Percentiles rank a stretch among this genome's conserved stretches.
phyloP scores from a whole-genome alignment of 2,113 vertebrate genomes.

The Oxyruncus cristatus region DNA sequence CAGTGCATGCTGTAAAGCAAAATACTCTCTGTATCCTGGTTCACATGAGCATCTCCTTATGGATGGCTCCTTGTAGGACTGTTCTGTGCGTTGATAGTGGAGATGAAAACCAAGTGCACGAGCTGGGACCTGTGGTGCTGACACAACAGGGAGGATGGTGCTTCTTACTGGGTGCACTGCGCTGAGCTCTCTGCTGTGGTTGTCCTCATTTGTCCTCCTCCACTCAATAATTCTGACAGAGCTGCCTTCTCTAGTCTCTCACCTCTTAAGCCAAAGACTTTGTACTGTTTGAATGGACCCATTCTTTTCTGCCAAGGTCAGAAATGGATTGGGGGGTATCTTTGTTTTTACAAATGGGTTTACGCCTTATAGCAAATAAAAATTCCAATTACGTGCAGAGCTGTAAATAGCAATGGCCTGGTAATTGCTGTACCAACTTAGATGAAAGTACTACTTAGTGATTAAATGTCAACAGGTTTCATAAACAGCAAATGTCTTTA shows the following conservation, averaged over 20 bases:
- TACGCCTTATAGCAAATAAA: not conserved
- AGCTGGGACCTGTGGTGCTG: not conserved
- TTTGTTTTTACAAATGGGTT: not conserved
- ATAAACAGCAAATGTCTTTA: constrained; percentile 35
- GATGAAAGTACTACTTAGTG: constrained; percentile 39
- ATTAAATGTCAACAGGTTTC: constrained; percentile 63
- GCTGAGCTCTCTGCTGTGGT: not conserved
- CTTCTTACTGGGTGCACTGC: not conserved
- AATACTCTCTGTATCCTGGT: not conserved
- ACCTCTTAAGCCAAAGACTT: not conserved
- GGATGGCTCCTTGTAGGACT: not conserved
- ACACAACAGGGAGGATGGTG: not conserved
- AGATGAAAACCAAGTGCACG: not conserved
- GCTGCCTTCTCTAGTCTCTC: not conserved
- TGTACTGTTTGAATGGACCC: not conserved
- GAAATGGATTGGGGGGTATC: not conserved
- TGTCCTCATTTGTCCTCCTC: not conserved
- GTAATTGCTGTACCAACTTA: constrained; percentile 29
- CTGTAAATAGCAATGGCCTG: constrained; percentile 15
- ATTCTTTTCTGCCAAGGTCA: not conserved
- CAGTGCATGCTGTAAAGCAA: not conserved
- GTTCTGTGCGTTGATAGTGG: not conserved
- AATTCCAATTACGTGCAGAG: not conserved
- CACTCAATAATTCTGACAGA: not conserved
- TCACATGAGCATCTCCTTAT: not conserved